Percentiles rank a stretch among this genome's conserved stretches.
phyloP scores from a whole-genome alignment of 2,797 vertebrate genomes.

The Muraenolepis orangiensis region DNA sequence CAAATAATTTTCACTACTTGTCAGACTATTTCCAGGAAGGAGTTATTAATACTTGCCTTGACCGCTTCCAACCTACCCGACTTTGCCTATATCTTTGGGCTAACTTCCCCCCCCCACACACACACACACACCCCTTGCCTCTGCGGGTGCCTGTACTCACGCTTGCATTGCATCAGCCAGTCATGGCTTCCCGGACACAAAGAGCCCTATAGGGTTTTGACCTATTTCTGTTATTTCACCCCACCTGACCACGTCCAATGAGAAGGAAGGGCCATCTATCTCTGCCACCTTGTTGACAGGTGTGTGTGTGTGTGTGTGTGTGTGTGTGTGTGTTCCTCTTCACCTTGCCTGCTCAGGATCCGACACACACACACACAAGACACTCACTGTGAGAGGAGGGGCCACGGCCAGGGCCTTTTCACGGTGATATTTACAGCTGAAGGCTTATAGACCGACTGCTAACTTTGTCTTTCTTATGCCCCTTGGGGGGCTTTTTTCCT shows the following conservation, averaged over 20 bases:
- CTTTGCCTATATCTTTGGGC: not conserved
- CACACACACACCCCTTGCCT: too few relatives aligned
- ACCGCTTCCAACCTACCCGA: not conserved
- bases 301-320: too few relatives aligned
- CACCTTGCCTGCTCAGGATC: not conserved
- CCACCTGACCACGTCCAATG: conserved; percentile 4
- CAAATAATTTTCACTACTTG: not conserved
- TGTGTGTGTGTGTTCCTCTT: not conserved
- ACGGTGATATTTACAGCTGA: not conserved
- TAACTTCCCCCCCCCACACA: not conserved
- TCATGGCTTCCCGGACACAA: not conserved
- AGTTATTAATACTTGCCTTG: not conserved
- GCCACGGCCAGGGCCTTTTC: not conserved
- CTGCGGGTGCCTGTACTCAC: conserved; percentile 5
- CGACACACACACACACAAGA: not conserved
- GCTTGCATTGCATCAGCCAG: conserved; percentile 39
- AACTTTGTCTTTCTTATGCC: not conserved
- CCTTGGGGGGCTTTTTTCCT: too few relatives aligned
- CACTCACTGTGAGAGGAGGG: not conserved
- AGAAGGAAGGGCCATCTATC: not conserved
- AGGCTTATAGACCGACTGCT: not conserved
- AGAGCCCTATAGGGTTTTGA: conserved; percentile 26
- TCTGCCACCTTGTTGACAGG: conserved; percentile 14
- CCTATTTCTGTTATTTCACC: conserved; percentile 38
- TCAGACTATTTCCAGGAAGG: not conserved